Evolutionary conservation across 2,797 vertebrate genomes (phyloP).

Genomic region (Cyprinodon diabolis): DNA sequence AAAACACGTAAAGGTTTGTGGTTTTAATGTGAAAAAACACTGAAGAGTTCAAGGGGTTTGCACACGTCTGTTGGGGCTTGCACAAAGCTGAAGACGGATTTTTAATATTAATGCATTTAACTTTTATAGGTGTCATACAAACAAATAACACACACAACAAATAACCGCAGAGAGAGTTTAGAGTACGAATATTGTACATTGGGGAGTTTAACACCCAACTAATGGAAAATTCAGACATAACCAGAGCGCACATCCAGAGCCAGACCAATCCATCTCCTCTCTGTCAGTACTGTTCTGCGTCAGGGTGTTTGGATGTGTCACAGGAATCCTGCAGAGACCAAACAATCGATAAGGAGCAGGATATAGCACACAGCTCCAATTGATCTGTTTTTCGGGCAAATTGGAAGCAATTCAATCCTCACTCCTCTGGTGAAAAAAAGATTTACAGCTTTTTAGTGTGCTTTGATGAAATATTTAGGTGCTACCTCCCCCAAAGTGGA

Average conservation of each 20-base stretch:
- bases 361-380: constrained; percentile 39
- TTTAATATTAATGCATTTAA: not conserved
- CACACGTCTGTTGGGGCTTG: not conserved
- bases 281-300: constrained; percentile 51
- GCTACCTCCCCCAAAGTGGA: not conserved
- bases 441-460: not conserved
- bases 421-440: constrained; percentile 16
- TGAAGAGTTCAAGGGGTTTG: not conserved
- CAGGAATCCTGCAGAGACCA: constrained; percentile 37
- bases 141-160: not conserved
- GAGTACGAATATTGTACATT: not conserved
- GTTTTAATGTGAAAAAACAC: not conserved
- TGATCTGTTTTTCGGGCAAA: constrained; percentile 50
- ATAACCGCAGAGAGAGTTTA: not conserved
- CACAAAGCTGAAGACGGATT: not conserved
- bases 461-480: constrained; percentile 5
- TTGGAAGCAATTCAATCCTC: constrained; percentile 49
- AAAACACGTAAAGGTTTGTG: not conserved
- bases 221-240: constrained; percentile 6
- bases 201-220: not conserved
- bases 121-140: not conserved
- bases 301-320: constrained; percentile 40
- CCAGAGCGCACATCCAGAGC: not conserved
- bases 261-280: constrained; percentile 38
- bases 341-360: constrained; percentile 54